These are phyloP conservation scores for Microctonus brassicae DNA, from an alignment of 2,888 invertebrate species.

Conservation along the genomic window DNA sequence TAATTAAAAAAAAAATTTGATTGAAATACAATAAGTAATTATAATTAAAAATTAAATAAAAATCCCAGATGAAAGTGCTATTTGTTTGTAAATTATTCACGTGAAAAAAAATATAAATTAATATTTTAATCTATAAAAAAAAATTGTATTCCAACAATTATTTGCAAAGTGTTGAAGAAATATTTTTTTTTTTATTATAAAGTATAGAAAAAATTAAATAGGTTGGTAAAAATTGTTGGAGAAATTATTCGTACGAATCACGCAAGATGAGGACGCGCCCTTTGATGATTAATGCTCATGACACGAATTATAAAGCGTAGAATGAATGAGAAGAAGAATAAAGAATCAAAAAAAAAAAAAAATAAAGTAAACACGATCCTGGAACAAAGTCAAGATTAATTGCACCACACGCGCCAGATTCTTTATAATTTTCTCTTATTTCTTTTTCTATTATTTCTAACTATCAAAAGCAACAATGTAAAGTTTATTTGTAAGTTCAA, in stretches of 20 bases:
- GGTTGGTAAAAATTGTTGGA: neutral
- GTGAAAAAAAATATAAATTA: no score
- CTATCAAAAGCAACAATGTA: neutral
- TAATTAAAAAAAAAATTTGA: neutral
- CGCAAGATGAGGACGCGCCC: constrained; percentile 44
- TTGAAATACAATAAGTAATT: neutral
- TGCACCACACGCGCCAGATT: neutral
- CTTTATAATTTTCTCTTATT: no score
- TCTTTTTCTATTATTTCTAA: neutral
- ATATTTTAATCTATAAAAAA: no score
- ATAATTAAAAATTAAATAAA: neutral
- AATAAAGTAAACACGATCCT: neutral
- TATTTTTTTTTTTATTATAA: no score
- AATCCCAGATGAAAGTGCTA: neutral
- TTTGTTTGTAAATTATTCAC: neutral
- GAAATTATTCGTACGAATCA: constrained; percentile 34
- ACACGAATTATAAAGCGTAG: constrained; percentile 2
- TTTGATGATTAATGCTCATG: constrained; percentile 15
- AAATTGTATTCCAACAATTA: no score
- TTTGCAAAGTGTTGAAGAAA: no score
- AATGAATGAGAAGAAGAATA: constrained; percentile 4
- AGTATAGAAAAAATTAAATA: neutral
- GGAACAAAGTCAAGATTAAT: neutral
- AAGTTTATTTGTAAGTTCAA: no score
- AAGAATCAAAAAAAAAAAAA: constrained; percentile 4